Percentiles rank a stretch among this genome's conserved stretches.
Evolutionary conservation across 2,888 invertebrate genomes (phyloP).

Genomic region (Phortica okadai): DNA sequence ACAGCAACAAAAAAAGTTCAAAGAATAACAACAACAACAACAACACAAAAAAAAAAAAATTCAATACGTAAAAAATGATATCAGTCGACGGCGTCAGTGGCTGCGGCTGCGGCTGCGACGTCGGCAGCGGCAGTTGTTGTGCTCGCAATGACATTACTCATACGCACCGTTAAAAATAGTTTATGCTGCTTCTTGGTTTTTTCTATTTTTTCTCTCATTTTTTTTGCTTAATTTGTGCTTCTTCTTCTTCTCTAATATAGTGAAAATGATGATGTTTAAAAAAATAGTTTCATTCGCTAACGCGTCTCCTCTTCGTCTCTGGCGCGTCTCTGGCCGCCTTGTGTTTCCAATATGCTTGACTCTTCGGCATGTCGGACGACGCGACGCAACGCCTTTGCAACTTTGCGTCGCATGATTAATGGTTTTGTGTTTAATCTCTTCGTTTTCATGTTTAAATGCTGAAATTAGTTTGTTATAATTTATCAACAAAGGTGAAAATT

Average conservation of each 20-base stretch:
- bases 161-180: slow-evolving; percentile 63
- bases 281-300: not conserved
- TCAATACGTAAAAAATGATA: not conserved
- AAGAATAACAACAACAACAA: slow-evolving; percentile 5
- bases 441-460: slow-evolving; percentile 25
- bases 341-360: not conserved
- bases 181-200: slow-evolving; percentile 17
- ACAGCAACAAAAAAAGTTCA: slow-evolving; percentile 36
- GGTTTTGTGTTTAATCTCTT: slow-evolving; percentile 15
- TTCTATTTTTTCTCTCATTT: not conserved
- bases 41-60: slow-evolving; percentile 18
- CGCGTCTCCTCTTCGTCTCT: too few relatives aligned
- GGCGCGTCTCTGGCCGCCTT: not conserved
- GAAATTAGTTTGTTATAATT: slow-evolving; percentile 25
- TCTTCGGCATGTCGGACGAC: not conserved
- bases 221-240: not conserved
- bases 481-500: slow-evolving; percentile 28
- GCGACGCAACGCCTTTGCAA: not conserved
- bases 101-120: not conserved
- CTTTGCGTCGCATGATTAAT: slow-evolving; percentile 27
- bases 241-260: slow-evolving; percentile 34
- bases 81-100: not conserved
- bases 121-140: not conserved
- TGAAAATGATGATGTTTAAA: slow-evolving; percentile 23
- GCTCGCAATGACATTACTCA: slow-evolving; percentile 62